Conservation (phyloP, 1,140 invertebrate species). For the Maconellicoccus hirsutus region DNA sequence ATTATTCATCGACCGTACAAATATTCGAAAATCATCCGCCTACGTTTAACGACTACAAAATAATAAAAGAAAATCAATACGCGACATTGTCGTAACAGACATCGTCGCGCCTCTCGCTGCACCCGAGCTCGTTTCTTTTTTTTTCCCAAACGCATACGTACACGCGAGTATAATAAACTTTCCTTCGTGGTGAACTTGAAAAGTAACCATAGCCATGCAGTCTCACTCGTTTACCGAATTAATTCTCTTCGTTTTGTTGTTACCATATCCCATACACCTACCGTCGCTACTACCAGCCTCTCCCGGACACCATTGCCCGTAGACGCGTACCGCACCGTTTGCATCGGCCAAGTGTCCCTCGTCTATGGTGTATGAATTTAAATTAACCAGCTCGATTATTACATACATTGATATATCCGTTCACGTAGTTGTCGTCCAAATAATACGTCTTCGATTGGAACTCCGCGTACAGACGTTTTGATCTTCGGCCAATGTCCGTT, state of each 20-base stretch:
- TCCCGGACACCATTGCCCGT: background rate
- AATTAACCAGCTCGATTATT: background rate
- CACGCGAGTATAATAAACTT: background rate
- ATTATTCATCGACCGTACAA: no score
- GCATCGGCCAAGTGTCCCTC: background rate
- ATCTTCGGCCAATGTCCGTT: no score
- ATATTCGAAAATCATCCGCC: no score
- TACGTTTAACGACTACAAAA: no score
- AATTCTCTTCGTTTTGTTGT: background rate
- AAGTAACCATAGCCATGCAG: background rate
- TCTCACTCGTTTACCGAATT: background rate
- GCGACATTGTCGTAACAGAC: no score
- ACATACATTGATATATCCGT: slow-evolving; percentile 9
- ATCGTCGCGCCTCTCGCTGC: no score
- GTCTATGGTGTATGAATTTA: background rate
- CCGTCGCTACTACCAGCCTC: no score
- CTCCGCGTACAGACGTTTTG: background rate
- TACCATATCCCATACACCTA: no score
- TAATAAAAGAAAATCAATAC: no score
- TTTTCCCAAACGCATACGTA: background rate
- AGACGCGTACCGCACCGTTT: background rate
- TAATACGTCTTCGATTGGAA: background rate
- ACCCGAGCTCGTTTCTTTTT: no score
- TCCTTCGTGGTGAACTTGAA: background rate
- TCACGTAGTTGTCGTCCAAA: background rate